These are phyloP conservation scores for Andricus curvator DNA, from an alignment of 2,888 invertebrate genomes.

Conservation along the genomic window DNA sequence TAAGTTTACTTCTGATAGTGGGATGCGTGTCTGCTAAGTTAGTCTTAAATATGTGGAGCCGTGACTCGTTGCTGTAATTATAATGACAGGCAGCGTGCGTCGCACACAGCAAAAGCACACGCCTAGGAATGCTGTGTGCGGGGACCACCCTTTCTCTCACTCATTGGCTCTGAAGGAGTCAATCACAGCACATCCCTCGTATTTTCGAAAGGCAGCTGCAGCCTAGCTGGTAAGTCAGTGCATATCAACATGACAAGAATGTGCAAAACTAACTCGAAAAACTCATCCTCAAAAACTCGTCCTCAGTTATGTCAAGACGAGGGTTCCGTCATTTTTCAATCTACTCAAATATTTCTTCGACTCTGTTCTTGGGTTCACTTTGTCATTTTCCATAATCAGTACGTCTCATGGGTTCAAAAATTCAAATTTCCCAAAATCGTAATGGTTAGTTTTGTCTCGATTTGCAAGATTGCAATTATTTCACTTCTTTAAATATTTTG, in stretches of 20 bases:
- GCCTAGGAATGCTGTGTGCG: conserved; percentile 74
- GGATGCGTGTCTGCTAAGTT: conserved; percentile 70
- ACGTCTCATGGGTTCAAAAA: neutral
- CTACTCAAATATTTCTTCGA: neutral
- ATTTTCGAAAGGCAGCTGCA: conserved; percentile 72
- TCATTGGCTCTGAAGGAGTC: conserved; percentile 76
- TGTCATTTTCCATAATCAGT: neutral
- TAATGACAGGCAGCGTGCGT: conserved; percentile 76
- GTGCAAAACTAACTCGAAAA: conserved; percentile 63
- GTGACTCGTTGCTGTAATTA: conserved; percentile 76
- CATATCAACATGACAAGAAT: conserved; percentile 66
- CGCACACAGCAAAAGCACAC: conserved; percentile 75
- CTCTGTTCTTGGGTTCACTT: neutral
- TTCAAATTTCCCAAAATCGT: neutral
- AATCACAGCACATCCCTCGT: conserved; percentile 74
- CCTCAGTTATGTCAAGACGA: conserved; percentile 44
- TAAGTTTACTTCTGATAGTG: conserved; percentile 58
- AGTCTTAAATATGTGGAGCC: conserved; percentile 72
- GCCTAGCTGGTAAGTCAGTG: conserved; percentile 75
- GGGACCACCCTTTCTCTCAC: conserved; percentile 73
- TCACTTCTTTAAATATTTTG: no score
- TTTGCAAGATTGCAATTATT: no score
- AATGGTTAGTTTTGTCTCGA: neutral
- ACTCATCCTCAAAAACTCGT: conserved; percentile 60
- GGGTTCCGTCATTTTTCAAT: conserved; percentile 13